phyloP scores from a whole-genome alignment of 2,888 invertebrate genomes.

The Leptinotarsa juncta region DNA sequence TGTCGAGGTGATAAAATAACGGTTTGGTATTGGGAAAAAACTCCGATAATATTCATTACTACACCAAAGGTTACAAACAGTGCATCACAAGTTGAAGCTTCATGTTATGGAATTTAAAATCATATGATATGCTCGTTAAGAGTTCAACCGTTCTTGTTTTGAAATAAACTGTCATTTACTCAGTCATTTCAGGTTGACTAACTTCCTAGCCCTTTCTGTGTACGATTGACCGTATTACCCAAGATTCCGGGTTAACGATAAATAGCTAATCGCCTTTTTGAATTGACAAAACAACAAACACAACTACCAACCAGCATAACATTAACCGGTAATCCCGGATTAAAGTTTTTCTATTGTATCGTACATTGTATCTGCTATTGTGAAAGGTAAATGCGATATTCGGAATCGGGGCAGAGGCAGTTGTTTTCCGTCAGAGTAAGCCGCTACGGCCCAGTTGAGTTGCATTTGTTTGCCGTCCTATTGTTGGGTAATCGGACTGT shows the following conservation, averaged over 20 bases:
- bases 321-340: slow-evolving; percentile 23
- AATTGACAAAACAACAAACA: slow-evolving; percentile 5
- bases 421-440: too few relatives aligned
- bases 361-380: slow-evolving; percentile 15
- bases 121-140: too few relatives aligned
- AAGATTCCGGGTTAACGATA: background rate
- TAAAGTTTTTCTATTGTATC: slow-evolving; percentile 19
- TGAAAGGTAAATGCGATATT: slow-evolving; percentile 14
- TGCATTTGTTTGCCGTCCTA: slow-evolving; percentile 30
- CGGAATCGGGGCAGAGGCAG: slow-evolving; percentile 20
- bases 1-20: too few relatives aligned
- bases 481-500: slow-evolving; percentile 34
- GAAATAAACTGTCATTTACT: too few relatives aligned
- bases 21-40: too few relatives aligned
- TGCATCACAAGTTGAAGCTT: too few relatives aligned
- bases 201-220: too few relatives aligned
- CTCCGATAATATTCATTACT: too few relatives aligned
- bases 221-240: background rate
- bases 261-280: background rate
- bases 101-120: too few relatives aligned
- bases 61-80: too few relatives aligned
- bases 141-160: too few relatives aligned
- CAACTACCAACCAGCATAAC: slow-evolving; percentile 12
- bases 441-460: background rate
- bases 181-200: too few relatives aligned